A percentile compares a stretch with the other conserved stretches of the same genome.
These are phyloP conservation scores for Trichechus manatus DNA, from an alignment of 2,113 vertebrate species.

Conservation along the genomic window DNA sequence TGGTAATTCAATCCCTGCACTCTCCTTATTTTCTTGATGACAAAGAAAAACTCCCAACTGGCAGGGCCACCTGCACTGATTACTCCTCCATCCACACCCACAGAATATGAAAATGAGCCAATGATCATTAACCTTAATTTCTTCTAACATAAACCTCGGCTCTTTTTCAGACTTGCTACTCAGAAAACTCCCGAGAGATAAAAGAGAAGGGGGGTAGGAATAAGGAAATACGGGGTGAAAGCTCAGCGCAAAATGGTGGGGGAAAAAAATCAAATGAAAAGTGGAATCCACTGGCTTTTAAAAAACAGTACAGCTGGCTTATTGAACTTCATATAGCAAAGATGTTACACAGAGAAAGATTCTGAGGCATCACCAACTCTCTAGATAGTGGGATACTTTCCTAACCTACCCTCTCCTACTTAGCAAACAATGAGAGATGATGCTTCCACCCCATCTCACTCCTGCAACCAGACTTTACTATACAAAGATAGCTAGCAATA, in stretches of 20 bases:
- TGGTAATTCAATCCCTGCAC: constrained; percentile 89
- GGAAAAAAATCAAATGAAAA: constrained; percentile 67
- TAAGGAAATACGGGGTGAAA: constrained; percentile 59
- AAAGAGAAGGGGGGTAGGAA: background rate
- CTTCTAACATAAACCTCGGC: constrained; percentile 89
- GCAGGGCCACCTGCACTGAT: constrained; percentile 92
- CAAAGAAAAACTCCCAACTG: constrained; percentile 91
- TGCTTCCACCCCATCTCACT: constrained; percentile 31
- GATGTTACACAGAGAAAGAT: constrained; percentile 80
- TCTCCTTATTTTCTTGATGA: constrained; percentile 91
- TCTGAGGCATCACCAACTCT: constrained; percentile 75
- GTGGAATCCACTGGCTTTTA: constrained; percentile 70
- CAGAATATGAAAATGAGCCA: constrained; percentile 91
- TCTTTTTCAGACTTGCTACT: constrained; percentile 83
- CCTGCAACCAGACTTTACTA: constrained; percentile 60
- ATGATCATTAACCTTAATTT: constrained; percentile 91
- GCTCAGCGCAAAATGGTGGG: background rate
- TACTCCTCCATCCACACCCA: constrained; percentile 91
- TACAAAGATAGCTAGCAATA: constrained; percentile 80
- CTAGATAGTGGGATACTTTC: constrained; percentile 68
- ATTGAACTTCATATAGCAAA: constrained; percentile 83
- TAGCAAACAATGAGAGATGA: constrained; percentile 78
- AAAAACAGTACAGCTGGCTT: constrained; percentile 82
- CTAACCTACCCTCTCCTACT: background rate
- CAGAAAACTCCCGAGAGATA: constrained; percentile 83